Evolutionary conservation across 2,797 vertebrate species (phyloP).

Genomic region (Valencia hispanica): DNA sequence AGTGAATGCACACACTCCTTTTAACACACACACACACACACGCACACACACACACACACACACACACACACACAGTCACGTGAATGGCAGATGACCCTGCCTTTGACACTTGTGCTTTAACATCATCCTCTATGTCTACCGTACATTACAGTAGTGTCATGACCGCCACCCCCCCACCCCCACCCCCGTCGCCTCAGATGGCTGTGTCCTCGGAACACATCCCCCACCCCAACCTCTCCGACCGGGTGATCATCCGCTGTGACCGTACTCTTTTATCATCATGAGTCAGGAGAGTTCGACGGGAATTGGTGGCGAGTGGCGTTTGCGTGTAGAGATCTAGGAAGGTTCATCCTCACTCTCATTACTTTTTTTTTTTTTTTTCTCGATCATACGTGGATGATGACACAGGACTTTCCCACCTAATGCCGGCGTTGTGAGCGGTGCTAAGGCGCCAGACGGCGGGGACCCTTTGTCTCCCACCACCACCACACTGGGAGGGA

Average conservation of each 20-base stretch:
- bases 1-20: slow-evolving; percentile 2
- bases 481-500: slow-evolving; percentile 61
- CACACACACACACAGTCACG: slow-evolving; percentile 51
- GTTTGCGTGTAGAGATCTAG: not conserved
- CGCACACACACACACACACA: slow-evolving; percentile 11
- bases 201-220: slow-evolving; percentile 69
- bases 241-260: slow-evolving; percentile 70
- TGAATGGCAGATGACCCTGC: slow-evolving; percentile 58
- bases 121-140: slow-evolving; percentile 51
- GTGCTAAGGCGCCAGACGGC: slow-evolving; percentile 70
- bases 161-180: slow-evolving; percentile 33
- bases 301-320: slow-evolving; percentile 33
- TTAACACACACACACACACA: slow-evolving; percentile 5
- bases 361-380: slow-evolving; percentile 22
- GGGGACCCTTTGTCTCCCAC: slow-evolving; percentile 78
- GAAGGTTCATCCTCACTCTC: slow-evolving; percentile 11
- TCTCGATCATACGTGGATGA: slow-evolving; percentile 51
- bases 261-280: slow-evolving; percentile 69
- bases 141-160: slow-evolving; percentile 69
- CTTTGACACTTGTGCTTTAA: slow-evolving; percentile 46
- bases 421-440: slow-evolving; percentile 35
- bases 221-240: slow-evolving; percentile 45
- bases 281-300: slow-evolving; percentile 70
- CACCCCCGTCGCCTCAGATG: slow-evolving; percentile 29
- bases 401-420: slow-evolving; percentile 72